phyloP scores from a whole-genome alignment of 2,888 invertebrate species.

The Amorpha juglandis region DNA sequence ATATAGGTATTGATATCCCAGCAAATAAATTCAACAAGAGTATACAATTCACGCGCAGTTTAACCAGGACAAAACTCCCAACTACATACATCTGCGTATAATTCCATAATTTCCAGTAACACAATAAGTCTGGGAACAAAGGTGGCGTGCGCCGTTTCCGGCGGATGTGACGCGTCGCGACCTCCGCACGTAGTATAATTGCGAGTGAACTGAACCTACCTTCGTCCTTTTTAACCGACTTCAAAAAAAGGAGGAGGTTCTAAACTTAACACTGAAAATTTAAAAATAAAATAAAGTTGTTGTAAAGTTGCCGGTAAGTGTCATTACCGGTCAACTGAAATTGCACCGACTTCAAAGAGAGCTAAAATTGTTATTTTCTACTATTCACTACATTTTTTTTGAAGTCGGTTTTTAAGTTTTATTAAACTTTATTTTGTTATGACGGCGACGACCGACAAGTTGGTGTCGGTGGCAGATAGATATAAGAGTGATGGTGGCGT shows the following conservation, averaged over 20 bases:
- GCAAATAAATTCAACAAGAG: neutral
- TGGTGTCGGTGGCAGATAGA: neutral
- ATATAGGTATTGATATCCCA: neutral
- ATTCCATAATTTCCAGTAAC: slow-evolving; percentile 24
- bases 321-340: no score
- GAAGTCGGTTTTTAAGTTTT: no score
- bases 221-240: slow-evolving; percentile 9
- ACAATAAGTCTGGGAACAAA: slow-evolving; percentile 39
- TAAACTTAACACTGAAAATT: no score
- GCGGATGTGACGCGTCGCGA: slow-evolving; percentile 51
- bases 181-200: slow-evolving; percentile 52
- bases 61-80: slow-evolving; percentile 7
- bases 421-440: no score
- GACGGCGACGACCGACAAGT: slow-evolving; percentile 21
- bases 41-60: neutral
- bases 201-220: slow-evolving; percentile 29
- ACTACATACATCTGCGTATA: slow-evolving; percentile 23
- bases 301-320: no score
- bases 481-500: neutral
- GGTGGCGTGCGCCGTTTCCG: slow-evolving; percentile 51
- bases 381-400: no score
- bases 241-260: no score
- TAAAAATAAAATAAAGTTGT: no score
- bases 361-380: no score
- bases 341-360: no score